A percentile compares a stretch with the other conserved stretches of the same genome.
phyloP scores from a whole-genome alignment of 2,113 vertebrate species.

The Caretta caretta region DNA sequence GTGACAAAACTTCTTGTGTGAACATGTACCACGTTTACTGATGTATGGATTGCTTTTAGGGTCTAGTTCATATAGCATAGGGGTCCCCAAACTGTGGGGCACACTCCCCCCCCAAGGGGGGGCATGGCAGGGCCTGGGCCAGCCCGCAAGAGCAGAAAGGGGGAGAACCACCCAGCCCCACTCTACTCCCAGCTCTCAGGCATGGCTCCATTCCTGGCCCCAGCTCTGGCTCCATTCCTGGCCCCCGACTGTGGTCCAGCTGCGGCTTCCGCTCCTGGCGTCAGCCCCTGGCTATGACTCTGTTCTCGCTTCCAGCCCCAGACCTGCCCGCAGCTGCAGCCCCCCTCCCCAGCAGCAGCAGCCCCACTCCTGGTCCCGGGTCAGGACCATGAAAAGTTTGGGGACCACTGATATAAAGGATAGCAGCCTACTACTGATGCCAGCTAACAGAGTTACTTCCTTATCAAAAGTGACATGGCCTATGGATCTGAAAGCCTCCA shows the following conservation, averaged over 20 bases:
- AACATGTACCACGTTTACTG: neutral
- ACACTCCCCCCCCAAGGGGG: neutral
- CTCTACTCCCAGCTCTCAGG: too few relatives aligned
- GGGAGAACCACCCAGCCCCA: too few relatives aligned
- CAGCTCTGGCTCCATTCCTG: neutral
- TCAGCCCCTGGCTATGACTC: too few relatives aligned
- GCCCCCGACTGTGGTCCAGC: too few relatives aligned
- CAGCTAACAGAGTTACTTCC: neutral
- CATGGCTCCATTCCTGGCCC: neutral
- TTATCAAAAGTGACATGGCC: neutral
- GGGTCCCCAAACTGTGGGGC: neutral
- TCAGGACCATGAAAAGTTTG: too few relatives aligned
- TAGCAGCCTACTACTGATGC: neutral
- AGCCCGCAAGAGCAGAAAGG: neutral
- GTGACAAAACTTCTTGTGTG: neutral
- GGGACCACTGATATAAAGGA: neutral
- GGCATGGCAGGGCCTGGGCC: too few relatives aligned
- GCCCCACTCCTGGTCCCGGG: too few relatives aligned
- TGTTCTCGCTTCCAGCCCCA: too few relatives aligned
- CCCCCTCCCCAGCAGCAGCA: too few relatives aligned
- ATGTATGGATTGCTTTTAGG: too few relatives aligned
- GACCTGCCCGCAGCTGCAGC: too few relatives aligned
- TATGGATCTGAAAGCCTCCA: neutral
- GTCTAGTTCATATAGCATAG: neutral
- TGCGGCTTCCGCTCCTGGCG: neutral